A percentile compares a stretch with the other conserved stretches of the same genome.
phyloP scores from a whole-genome alignment of 92 coral and sea anemone genomes.

The Palythoa heliodiscus region DNA sequence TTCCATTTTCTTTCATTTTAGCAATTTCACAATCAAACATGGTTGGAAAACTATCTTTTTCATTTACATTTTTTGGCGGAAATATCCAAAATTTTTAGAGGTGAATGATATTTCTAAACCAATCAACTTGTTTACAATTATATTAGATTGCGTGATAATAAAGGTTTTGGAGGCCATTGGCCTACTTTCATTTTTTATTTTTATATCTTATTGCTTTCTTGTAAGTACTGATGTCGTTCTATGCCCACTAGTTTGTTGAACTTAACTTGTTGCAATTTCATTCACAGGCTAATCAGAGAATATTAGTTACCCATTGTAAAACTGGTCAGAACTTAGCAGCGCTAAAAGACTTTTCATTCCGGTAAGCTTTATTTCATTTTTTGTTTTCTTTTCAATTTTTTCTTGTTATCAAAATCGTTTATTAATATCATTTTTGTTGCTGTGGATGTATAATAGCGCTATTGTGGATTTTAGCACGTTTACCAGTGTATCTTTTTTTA shows the following conservation, averaged over 20 bases:
- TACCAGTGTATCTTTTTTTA: background rate
- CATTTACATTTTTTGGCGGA: too few species aligned
- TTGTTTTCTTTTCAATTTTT: background rate
- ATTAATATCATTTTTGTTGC: background rate
- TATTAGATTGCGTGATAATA: too few species aligned
- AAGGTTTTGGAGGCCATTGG: too few species aligned
- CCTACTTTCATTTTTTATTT: too few species aligned
- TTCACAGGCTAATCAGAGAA: conserved; percentile 83
- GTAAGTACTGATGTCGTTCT: background rate
- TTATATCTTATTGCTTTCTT: background rate
- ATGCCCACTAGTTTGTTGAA: background rate
- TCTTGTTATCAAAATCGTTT: background rate
- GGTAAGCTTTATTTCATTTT: conserved; percentile 60
- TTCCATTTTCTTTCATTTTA: too few species aligned
- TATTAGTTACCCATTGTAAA: conserved; percentile 87
- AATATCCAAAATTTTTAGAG: too few species aligned
- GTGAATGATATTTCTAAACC: too few species aligned
- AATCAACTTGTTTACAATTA: too few species aligned
- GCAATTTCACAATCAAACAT: too few species aligned
- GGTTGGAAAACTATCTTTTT: too few species aligned
- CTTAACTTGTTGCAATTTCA: background rate
- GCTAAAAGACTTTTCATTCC: conserved; percentile 80
- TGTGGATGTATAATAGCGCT: too few species aligned
- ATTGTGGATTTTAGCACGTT: background rate
- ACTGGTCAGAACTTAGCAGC: conserved; percentile 93